Conservation (phyloP, 2,888 invertebrate genomes). For the Cepaea hortensis region DNA sequence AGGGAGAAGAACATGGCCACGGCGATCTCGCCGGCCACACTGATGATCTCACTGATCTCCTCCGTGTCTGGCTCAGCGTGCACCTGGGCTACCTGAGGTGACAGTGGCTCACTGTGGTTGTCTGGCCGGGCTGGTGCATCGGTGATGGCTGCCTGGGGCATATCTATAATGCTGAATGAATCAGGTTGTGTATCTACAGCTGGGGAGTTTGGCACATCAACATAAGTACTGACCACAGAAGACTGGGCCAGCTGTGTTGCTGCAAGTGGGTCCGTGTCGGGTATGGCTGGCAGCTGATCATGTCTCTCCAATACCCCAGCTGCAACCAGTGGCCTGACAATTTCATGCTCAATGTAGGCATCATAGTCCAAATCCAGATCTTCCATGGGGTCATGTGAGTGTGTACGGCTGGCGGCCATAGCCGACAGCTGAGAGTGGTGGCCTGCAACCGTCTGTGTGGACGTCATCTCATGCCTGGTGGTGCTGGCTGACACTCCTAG, state of each 20-base stretch:
- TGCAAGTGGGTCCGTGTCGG: background rate
- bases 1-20: background rate
- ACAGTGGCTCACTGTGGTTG: background rate
- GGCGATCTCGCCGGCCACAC: background rate
- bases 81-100: background rate
- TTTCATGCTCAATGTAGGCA: background rate
- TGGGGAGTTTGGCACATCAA: too few species aligned
- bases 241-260: background rate
- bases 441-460: too few species aligned
- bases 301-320: background rate
- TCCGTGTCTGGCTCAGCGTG: background rate
- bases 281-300: too few species aligned
- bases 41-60: background rate
- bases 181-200: too few species aligned
- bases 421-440: too few species aligned
- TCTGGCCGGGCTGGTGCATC: background rate
- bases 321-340: slow-evolving; percentile 1
- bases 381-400: too few species aligned
- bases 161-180: background rate
- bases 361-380: background rate
- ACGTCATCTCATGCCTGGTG: too few species aligned
- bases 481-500: too few species aligned
- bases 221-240: background rate
- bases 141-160: background rate
- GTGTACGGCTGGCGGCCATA: too few species aligned